Evolutionary conservation across 2,113 vertebrate genomes (phyloP).

Genomic region (Scalopus aquaticus): DNA sequence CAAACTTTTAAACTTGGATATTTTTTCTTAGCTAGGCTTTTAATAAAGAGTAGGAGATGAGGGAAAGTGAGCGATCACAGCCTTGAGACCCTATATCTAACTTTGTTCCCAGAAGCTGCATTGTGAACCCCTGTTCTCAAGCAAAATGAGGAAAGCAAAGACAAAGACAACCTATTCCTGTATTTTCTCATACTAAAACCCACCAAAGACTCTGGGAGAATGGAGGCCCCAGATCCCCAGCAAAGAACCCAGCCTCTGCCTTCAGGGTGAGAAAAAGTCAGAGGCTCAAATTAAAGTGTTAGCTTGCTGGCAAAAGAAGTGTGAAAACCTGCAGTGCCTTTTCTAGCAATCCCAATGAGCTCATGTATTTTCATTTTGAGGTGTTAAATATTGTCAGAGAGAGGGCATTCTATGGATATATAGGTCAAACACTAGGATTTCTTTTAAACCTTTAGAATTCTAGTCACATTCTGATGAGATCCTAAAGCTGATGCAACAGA

Average conservation of each 20-base stretch:
- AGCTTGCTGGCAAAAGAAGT: slow-evolving; percentile 28
- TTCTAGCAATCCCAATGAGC: slow-evolving; percentile 26
- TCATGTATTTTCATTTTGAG: slow-evolving; percentile 44
- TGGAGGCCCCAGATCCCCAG: not conserved
- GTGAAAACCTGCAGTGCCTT: slow-evolving; percentile 40
- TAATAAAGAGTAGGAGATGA: not conserved
- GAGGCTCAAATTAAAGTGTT: slow-evolving; percentile 65
- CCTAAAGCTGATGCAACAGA: not conserved
- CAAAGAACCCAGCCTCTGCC: not conserved
- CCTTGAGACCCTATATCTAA: not conserved
- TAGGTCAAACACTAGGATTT: slow-evolving; percentile 57
- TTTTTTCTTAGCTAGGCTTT: not conserved
- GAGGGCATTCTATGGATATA: slow-evolving; percentile 9
- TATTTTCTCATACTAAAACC: not conserved
- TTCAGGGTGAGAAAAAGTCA: slow-evolving; percentile 50
- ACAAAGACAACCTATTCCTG: not conserved
- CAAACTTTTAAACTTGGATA: slow-evolving; percentile 7
- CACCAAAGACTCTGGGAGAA: not conserved
- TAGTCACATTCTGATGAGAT: not conserved
- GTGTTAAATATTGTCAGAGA: slow-evolving; percentile 56
- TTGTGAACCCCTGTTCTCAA: not conserved
- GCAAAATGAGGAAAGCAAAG: not conserved
- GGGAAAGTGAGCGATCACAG: not conserved
- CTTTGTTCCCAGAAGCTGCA: not conserved
- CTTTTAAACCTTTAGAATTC: slow-evolving; percentile 52